Evolutionary conservation across 37 sponge, comb jelly and placozoan genomes (phyloP).

Genomic region (Mnemiopsis leidyi): DNA sequence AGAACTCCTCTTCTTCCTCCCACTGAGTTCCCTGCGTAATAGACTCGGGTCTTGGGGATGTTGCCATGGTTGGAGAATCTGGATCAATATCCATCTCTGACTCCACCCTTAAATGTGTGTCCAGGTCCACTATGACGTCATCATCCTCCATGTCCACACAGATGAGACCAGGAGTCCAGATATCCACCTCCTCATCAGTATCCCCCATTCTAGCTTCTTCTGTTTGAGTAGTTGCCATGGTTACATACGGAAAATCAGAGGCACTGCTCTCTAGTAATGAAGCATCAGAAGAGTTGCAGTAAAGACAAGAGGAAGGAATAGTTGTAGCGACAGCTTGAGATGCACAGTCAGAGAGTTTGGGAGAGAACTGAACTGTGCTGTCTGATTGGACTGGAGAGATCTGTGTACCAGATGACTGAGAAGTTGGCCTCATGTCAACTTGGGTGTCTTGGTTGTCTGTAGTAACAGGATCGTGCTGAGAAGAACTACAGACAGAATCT

Average conservation of each 20-base stretch:
- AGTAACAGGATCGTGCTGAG: too few species aligned
- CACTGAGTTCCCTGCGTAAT: not conserved
- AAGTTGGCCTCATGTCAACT: not conserved
- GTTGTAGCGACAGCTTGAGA: not conserved
- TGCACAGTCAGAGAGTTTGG: not conserved
- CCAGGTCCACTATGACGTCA: too few species aligned
- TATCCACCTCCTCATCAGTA: not conserved
- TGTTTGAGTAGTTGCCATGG: not conserved
- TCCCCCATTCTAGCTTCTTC: not conserved
- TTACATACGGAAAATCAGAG: not conserved
- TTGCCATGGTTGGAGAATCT: not conserved
- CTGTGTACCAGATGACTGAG: not conserved
- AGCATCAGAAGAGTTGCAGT: not conserved
- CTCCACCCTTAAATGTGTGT: too few species aligned
- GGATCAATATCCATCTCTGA: not conserved
- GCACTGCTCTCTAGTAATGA: not conserved
- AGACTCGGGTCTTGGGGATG: not conserved
- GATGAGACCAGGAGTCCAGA: not conserved
- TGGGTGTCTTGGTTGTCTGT: too few species aligned
- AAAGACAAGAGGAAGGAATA: not conserved
- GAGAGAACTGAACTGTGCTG: not conserved
- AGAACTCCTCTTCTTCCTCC: constrained; percentile 4
- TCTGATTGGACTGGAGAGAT: not conserved
- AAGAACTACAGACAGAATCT: not conserved
- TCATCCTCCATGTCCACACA: not conserved